Evolutionary conservation across 1,140 invertebrate species (phyloP).

Genomic region (Pentalonia nigronervosa): DNA sequence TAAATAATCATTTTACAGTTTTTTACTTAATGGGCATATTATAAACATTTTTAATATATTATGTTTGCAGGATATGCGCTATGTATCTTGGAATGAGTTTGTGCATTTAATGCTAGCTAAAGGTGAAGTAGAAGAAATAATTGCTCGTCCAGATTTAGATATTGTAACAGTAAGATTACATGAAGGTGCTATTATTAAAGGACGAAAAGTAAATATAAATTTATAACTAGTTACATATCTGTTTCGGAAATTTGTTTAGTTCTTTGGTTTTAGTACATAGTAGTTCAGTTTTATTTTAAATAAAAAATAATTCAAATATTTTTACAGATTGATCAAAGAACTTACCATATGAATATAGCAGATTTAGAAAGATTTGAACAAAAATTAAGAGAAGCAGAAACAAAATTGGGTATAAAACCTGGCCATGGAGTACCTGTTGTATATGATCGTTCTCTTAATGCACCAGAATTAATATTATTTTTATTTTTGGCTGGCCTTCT

Average conservation of each 20-base stretch:
- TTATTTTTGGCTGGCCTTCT: constrained; percentile 66
- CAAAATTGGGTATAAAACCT: constrained; percentile 76
- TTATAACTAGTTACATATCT: not conserved
- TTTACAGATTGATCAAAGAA: constrained; percentile 70
- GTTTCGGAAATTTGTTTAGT: not conserved
- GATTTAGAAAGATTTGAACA: constrained; percentile 86
- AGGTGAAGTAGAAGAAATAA: constrained; percentile 89
- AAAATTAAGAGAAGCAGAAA: constrained; percentile 84
- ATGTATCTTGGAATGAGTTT: constrained; percentile 95
- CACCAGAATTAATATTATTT: constrained; percentile 75
- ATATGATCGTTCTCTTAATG: constrained; percentile 74
- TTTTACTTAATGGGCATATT: not conserved
- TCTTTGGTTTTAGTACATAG: not conserved
- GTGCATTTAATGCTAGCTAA: constrained; percentile 89
- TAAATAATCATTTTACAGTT: not conserved
- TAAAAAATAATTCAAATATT: not conserved
- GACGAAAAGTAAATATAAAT: constrained; percentile 69
- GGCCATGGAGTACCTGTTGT: constrained; percentile 78
- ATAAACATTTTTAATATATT: constrained; percentile 59
- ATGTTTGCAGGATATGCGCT: constrained; percentile 64
- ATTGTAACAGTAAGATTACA: constrained; percentile 83
- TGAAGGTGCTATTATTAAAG: constrained; percentile 87
- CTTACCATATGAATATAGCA: constrained; percentile 83
- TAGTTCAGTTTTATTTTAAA: not conserved
- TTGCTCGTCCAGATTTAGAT: constrained; percentile 83